Evolutionary conservation across 2,888 invertebrate genomes (phyloP).

Genomic region (Dynastes maya): DNA sequence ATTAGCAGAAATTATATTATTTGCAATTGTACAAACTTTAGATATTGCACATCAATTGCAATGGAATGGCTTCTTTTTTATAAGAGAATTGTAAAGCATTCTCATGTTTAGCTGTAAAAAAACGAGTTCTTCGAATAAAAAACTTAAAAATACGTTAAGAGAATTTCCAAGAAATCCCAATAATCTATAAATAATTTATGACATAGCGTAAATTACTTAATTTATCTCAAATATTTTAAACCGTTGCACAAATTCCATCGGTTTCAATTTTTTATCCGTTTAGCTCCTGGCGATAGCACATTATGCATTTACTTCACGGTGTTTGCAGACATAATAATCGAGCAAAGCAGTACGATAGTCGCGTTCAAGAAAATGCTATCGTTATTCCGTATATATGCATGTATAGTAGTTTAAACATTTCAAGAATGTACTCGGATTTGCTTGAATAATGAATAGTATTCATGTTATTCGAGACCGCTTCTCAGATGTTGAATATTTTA

Average conservation of each 20-base stretch:
- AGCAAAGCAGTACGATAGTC: not conserved
- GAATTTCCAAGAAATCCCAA: no score
- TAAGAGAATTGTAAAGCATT: no score
- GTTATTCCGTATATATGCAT: no score
- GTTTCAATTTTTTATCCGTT: not conserved
- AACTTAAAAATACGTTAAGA: no score
- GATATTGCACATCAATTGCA: no score
- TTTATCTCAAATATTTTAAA: conserved; percentile 1
- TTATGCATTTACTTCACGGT: not conserved
- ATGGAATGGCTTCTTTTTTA: no score
- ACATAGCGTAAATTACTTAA: conserved; percentile 1
- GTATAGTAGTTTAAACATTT: conserved; percentile 3
- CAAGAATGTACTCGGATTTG: conserved; percentile 12
- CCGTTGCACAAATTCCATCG: not conserved
- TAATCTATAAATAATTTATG: no score
- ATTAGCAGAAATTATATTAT: no score
- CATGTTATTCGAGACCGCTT: not conserved
- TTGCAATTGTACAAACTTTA: no score
- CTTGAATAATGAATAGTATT: conserved; percentile 15
- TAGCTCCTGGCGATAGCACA: not conserved
- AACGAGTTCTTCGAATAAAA: no score
- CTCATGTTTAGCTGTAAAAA: no score
- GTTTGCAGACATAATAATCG: not conserved
- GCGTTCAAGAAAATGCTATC: no score
- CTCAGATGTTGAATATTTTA: conserved; percentile 7